Base-by-base conservation (phyloP, 2,113 vertebrate species). In the Colinus virginianus region DNA sequence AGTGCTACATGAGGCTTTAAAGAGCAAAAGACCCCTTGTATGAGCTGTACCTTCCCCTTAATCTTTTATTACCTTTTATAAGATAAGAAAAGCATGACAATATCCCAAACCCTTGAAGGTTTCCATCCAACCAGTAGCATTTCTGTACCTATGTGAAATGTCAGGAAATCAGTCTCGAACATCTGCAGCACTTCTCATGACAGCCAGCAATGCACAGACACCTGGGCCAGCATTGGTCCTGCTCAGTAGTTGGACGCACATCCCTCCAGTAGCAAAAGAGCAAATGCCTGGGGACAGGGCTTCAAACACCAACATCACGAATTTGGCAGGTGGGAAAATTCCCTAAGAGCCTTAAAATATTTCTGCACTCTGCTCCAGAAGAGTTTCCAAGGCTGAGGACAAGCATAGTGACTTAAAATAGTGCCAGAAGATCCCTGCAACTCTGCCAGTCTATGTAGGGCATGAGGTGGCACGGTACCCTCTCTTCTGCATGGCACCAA, bases 381-480 rank as follows among this genome's bases (percentile, higher is more conserved):
- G 17, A 28, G n/a, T 4, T 9, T 68, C 63, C 18, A 34, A 40
- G 43, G 13, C 45, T 46, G 38, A 19, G 28, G 8, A 70, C 6
- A 16, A 70, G 28, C 42, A 22, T 3, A 7, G 2, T 2, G 6
- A 42, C 26, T 49, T 22, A 8, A 5, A 25, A 42, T 34, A 11
- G 16, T 26, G 16, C 7, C 42, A 71, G 66, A 17, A 4, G 0
- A 5, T 11, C 68, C 25, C 40, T 74, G 45, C n/a, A 34, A 46
- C 67, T 79, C 48, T 26, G 16, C 22, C 67, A 90, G 55, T 17
- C 48, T 15, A 53, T 11, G 7, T 0, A 1, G 20, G n/a, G 2
- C 26, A 22, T 7, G 4, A 13, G 42, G 10, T 2, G 23, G 38
- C 32, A 43, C 3, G 22, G 25, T 77, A 64, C 0, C 0, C 40